These are phyloP conservation scores for Ecdyonurus torrentis DNA, from an alignment of 2,888 invertebrate species.

Conservation along the genomic window DNA sequence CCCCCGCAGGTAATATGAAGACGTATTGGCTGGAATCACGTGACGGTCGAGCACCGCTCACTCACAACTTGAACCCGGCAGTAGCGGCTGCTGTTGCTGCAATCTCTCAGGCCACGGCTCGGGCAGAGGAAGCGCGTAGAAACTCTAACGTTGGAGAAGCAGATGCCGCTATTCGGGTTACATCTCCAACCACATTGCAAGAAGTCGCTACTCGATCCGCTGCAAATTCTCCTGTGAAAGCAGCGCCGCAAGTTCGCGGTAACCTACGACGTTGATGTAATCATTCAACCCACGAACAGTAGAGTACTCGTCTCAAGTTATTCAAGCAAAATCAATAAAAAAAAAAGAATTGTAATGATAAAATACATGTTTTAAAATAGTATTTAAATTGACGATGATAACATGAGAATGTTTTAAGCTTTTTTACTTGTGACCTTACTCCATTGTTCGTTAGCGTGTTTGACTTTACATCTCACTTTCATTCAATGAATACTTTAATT, in stretches of 20 bases:
- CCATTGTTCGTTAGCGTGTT: too few relatives aligned
- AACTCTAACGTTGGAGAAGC: neutral
- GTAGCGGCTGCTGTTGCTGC: slow-evolving; percentile 29
- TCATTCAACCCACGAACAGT: too few relatives aligned
- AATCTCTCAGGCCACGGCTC: neutral
- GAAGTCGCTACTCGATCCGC: slow-evolving; percentile 66
- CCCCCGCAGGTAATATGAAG: slow-evolving; percentile 75
- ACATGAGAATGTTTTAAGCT: too few relatives aligned
- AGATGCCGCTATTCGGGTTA: slow-evolving; percentile 33
- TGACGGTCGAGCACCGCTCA: slow-evolving; percentile 40
- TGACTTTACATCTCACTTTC: too few relatives aligned
- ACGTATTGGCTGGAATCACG: slow-evolving; percentile 73
- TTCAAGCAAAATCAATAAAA: too few relatives aligned
- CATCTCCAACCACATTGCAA: slow-evolving; percentile 71
- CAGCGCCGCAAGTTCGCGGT: neutral
- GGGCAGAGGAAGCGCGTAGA: neutral
- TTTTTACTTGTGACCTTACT: too few relatives aligned
- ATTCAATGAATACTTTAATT: too few relatives aligned
- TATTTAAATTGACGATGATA: too few relatives aligned
- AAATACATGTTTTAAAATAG: too few relatives aligned
- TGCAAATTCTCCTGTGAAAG: slow-evolving; percentile 53
- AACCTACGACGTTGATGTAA: too few relatives aligned
- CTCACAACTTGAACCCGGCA: slow-evolving; percentile 17
- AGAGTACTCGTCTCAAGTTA: too few relatives aligned
- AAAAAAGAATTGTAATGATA: too few relatives aligned